Conservation (phyloP, 2,113 vertebrate species). For the Tragulus kanchil region DNA sequence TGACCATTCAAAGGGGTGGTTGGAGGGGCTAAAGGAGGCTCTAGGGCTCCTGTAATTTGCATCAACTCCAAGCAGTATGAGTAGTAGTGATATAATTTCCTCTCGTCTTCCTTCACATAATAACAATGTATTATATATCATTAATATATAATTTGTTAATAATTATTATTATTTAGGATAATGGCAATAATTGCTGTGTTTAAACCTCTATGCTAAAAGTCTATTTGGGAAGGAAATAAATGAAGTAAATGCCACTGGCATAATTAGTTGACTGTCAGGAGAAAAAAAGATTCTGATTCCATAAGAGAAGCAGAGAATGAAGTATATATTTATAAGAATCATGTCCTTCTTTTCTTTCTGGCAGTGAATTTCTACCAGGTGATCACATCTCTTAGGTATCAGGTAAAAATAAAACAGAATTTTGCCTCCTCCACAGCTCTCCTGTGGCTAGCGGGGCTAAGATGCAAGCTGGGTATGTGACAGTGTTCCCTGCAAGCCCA, state of each 20-base stretch:
- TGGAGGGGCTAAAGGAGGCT: background rate
- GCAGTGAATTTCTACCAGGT: constrained; percentile 6
- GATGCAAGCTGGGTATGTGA: background rate
- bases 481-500: constrained; percentile 59
- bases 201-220: background rate
- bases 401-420: background rate
- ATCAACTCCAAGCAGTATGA: background rate
- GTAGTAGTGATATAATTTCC: background rate
- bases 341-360: background rate
- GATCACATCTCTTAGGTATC: constrained; percentile 2
- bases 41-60: background rate
- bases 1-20: background rate
- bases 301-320: background rate
- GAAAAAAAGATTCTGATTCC: background rate
- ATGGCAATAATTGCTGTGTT: background rate
- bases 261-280: background rate
- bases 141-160: background rate
- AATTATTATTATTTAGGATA: background rate
- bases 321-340: constrained; percentile 32
- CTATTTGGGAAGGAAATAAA: constrained; percentile 30
- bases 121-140: background rate
- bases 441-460: background rate
- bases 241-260: background rate
- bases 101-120: background rate
- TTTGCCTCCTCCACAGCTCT: background rate